Percentiles rank a stretch among this genome's conserved stretches.
These are phyloP conservation scores for Chironomus striatipennis DNA, from an alignment of 1,140 invertebrate species.

Conservation along the genomic window DNA sequence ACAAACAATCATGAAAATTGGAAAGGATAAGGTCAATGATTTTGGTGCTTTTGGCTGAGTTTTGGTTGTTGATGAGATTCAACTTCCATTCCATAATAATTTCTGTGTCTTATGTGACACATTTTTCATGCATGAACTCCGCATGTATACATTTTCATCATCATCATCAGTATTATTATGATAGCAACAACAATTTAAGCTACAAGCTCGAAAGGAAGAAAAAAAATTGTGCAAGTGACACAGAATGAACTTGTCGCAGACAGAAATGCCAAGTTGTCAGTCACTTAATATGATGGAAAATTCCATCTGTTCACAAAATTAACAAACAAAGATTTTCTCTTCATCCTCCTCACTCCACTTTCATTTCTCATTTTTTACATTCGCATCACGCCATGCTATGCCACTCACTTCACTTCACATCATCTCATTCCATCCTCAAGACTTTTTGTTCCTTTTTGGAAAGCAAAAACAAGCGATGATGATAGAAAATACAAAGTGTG, in stretches of 20 bases:
- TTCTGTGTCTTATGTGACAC: not conserved
- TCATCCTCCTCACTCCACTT: not conserved
- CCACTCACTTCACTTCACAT: not conserved
- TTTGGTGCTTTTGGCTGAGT: too few species aligned
- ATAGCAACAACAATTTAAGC: not conserved
- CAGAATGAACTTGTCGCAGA: constrained; percentile 21
- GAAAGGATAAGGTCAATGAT: too few species aligned
- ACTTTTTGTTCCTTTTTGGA: not conserved
- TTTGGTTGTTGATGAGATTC: too few species aligned
- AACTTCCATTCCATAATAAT: too few species aligned
- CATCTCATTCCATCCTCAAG: not conserved
- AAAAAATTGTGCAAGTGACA: constrained; percentile 15
- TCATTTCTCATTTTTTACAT: not conserved
- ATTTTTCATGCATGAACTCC: not conserved
- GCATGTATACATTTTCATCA: not conserved
- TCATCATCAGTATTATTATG: not conserved
- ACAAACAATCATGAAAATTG: too few species aligned
- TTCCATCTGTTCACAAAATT: constrained; percentile 21
- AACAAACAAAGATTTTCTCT: constrained; percentile 15
- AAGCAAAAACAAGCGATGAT: not conserved
- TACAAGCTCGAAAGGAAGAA: not conserved
- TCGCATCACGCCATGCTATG: not conserved
- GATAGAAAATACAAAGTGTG: too few species aligned
- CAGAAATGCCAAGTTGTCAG: constrained; percentile 20
- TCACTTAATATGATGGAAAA: constrained; percentile 20